A percentile compares a stretch with the other conserved stretches of the same genome.
Evolutionary conservation across 2,888 invertebrate genomes (phyloP).

Genomic region (Oligia fasciuncula): DNA sequence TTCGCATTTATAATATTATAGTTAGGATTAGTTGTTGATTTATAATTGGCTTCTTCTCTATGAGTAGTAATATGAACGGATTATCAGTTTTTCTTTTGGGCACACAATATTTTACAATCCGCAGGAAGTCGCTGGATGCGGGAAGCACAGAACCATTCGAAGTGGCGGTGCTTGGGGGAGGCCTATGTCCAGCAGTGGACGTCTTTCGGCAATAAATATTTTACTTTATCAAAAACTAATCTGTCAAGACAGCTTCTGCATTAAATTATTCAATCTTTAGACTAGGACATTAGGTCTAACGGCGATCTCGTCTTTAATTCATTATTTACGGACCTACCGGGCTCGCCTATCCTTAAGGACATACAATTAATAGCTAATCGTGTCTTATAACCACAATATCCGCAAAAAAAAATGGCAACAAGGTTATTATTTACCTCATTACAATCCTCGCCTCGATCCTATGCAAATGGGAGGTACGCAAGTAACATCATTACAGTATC

Average conservation of each 20-base stretch:
- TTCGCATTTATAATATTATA: too few species aligned
- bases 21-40: slow-evolving; percentile 29
- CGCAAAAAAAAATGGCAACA: slow-evolving; percentile 44
- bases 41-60: slow-evolving; percentile 19
- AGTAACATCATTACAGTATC: slow-evolving; percentile 66
- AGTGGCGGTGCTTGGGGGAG: background rate
- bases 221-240: background rate
- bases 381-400: slow-evolving; percentile 25
- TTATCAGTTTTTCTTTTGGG: background rate
- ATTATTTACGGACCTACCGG: background rate
- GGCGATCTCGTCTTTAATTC: background rate
- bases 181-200: background rate
- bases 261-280: background rate
- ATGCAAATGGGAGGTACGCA: slow-evolving; percentile 57
- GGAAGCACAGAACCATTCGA: background rate
- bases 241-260: background rate
- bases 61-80: background rate
- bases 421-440: slow-evolving; percentile 57
- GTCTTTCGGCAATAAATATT: background rate
- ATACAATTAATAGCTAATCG: slow-evolving; percentile 25
- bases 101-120: background rate
- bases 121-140: background rate
- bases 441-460: slow-evolving; percentile 46
- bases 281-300: background rate
- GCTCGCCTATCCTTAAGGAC: background rate